A percentile compares a stretch with the other conserved stretches of the same genome.
phyloP scores from a whole-genome alignment of 2,797 vertebrate genomes.

The Thaleichthys pacificus region DNA sequence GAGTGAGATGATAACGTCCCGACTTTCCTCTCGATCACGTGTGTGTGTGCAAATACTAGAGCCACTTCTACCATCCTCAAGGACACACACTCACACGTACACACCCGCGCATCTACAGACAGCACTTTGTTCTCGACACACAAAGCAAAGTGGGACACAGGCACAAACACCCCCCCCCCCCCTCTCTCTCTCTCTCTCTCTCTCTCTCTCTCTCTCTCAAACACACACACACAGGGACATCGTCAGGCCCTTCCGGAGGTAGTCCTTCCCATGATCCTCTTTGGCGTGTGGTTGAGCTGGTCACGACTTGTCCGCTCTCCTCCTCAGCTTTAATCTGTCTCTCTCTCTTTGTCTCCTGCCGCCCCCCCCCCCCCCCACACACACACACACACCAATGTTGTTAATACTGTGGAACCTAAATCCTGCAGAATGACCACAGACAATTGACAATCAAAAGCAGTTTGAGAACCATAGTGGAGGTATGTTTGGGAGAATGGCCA shows the following conservation, averaged over 20 bases:
- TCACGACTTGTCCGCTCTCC: conserved; percentile 1
- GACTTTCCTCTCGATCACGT: not conserved
- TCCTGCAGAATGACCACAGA: no score
- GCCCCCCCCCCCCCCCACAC: no score
- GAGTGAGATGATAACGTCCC: not conserved
- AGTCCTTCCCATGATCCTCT: not conserved
- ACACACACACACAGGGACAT: conserved; percentile 1
- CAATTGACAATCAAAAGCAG: no score
- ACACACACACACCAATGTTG: not conserved
- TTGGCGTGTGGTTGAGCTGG: conserved; percentile 2
- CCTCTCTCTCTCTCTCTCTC: not conserved
- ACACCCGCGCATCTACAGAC: not conserved
- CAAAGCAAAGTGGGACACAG: no score
- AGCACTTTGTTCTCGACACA: no score
- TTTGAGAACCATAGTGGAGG: no score
- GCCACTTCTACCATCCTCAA: no score
- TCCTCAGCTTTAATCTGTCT: not conserved
- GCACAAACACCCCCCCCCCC: not conserved
- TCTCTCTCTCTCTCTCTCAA: not conserved
- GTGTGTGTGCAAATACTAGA: not conserved
- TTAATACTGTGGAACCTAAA: not conserved
- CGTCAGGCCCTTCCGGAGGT: not conserved
- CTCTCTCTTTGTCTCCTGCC: not conserved
- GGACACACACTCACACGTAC: no score
- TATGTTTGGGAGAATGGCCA: no score